Evolutionary conservation across 2,888 invertebrate genomes (phyloP).

Genomic region (Autographa pulchrina): DNA sequence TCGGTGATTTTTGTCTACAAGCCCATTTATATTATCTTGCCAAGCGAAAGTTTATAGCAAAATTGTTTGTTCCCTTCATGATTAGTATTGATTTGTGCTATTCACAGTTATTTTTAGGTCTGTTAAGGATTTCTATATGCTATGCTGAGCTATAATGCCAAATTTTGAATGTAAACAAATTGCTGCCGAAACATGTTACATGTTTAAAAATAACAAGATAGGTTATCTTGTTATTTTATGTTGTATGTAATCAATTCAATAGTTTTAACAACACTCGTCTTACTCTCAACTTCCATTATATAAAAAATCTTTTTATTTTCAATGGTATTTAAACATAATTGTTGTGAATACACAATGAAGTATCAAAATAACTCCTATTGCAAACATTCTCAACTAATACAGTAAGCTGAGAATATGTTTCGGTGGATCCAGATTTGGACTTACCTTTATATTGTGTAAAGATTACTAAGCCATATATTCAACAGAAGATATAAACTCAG

Average conservation of each 20-base stretch:
- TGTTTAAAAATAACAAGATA: background rate
- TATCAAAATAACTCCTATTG: background rate
- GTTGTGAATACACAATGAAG: background rate
- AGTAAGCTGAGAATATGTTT: background rate
- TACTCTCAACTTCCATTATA: no score
- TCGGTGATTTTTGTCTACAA: background rate
- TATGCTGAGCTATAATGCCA: background rate
- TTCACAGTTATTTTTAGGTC: background rate
- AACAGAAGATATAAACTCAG: no score
- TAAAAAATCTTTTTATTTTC: no score
- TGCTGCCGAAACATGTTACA: background rate
- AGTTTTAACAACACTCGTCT: background rate
- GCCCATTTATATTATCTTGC: background rate
- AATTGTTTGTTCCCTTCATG: background rate
- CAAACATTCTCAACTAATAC: no score
- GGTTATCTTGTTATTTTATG: no score
- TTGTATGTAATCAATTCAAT: background rate
- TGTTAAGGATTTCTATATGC: background rate
- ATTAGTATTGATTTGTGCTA: background rate
- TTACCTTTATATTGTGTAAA: no score
- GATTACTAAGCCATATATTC: no score
- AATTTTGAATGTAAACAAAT: background rate
- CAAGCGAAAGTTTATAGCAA: conserved; percentile 1
- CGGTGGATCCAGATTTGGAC: no score
- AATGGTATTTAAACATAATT: background rate